Percentiles rank a stretch among this genome's conserved stretches.
These are phyloP conservation scores for Cervus canadensis DNA, from an alignment of 2,113 vertebrate genomes.

Conservation along the genomic window DNA sequence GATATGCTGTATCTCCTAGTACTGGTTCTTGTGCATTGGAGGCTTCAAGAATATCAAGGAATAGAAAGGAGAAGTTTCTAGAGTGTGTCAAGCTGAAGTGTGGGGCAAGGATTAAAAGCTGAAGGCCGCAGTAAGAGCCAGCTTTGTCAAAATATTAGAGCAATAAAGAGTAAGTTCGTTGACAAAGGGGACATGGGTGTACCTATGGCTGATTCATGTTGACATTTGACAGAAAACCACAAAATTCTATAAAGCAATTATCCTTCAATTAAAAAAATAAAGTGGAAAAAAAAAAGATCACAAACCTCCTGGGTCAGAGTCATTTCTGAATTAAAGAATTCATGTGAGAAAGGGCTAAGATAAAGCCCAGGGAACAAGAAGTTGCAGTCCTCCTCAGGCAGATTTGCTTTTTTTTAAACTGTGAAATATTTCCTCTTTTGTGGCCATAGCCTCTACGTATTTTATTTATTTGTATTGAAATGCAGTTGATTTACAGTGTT, in stretches of 20 bases:
- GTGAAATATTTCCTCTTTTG: neutral
- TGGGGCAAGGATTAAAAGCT: neutral
- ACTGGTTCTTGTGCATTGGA: neutral
- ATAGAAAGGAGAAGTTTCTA: neutral
- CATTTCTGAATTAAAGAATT: neutral
- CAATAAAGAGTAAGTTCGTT: neutral
- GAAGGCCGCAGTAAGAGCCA: neutral
- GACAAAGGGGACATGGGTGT: neutral
- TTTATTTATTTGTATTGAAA: neutral
- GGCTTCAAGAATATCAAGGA: neutral
- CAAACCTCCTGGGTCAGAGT: neutral
- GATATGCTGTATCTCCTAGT: no score
- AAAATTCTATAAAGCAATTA: neutral
- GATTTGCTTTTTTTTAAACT: neutral
- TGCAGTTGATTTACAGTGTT: neutral
- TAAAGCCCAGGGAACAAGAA: neutral
- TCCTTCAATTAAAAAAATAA: neutral
- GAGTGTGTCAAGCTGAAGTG: neutral
- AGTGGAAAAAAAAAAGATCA: neutral
- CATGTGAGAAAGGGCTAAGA: neutral
- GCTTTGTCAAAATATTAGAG: neutral
- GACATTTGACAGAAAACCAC: neutral
- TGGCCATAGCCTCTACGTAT: neutral
- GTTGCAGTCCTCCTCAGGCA: neutral
- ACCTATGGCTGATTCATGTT: neutral